These are phyloP conservation scores for Cyphomyrmex costatus DNA, from an alignment of 1,140 invertebrate genomes.

Conservation along the genomic window DNA sequence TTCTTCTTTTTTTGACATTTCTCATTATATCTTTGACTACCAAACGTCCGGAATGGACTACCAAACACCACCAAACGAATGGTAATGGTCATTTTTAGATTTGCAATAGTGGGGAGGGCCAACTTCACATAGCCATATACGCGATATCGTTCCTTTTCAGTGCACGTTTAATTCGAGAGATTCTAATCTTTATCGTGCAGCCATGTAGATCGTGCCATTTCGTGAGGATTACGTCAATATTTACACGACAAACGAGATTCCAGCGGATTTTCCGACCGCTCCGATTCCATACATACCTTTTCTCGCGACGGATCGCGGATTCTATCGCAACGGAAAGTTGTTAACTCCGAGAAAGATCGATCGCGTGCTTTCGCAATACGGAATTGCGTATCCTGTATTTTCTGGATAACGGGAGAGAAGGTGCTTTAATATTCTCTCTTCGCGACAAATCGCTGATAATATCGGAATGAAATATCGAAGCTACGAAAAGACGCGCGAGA, in stretches of 20 bases:
- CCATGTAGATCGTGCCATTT: conserved; percentile 47
- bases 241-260: conserved; percentile 50
- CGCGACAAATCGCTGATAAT: conserved; percentile 55
- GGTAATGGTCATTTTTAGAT: no score
- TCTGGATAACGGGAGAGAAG: conserved; percentile 3
- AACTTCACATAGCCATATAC: no score
- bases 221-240: conserved; percentile 61
- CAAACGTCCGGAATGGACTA: no score
- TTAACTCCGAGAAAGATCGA: conserved; percentile 54
- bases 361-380: conserved; percentile 8
- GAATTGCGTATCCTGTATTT: neutral
- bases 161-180: conserved; percentile 54
- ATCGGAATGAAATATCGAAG: conserved; percentile 24
- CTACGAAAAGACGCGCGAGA: neutral
- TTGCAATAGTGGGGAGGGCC: no score
- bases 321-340: conserved; percentile 50
- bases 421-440: neutral
- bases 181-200: conserved; percentile 47
- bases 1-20: no score
- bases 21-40: no score
- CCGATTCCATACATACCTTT: conserved; percentile 17
- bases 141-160: conserved; percentile 32
- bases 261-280: conserved; percentile 44
- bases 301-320: conserved; percentile 42
- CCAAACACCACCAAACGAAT: no score